Evolutionary conservation across 2,797 vertebrate genomes (phyloP).

Genomic region (Cuculus canorus): DNA sequence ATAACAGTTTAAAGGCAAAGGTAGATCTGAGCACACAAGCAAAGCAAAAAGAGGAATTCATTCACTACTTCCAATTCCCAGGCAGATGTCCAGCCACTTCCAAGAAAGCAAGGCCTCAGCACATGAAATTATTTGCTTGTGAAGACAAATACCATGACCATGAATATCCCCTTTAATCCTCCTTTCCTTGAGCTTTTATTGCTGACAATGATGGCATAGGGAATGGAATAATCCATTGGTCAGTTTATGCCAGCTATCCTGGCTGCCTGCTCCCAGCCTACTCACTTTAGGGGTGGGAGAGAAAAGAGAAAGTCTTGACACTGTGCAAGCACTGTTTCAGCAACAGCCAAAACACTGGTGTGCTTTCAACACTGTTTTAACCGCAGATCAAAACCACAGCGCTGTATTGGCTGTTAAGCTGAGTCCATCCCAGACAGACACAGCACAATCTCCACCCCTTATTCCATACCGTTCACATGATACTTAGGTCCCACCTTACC

Average conservation of each 20-base stretch:
- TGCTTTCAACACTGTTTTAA: background rate
- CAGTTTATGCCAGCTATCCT: background rate
- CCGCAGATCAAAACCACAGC: background rate
- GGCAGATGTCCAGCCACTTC: background rate
- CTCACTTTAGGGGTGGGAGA: background rate
- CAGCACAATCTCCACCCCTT: background rate
- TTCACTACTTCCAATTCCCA: background rate
- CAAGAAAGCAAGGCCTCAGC: background rate
- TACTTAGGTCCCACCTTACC: background rate
- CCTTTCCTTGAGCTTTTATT: background rate
- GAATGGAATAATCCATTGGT: background rate
- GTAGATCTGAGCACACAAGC: background rate
- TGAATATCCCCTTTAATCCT: background rate
- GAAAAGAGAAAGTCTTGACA: background rate
- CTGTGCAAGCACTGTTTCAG: background rate
- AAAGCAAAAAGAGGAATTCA: background rate
- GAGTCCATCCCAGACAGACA: background rate
- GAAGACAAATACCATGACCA: background rate
- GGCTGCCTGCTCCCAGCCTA: background rate
- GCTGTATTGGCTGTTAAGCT: background rate
- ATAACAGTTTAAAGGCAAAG: background rate
- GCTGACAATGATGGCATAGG: background rate
- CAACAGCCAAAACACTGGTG: background rate
- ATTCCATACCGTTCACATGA: background rate
- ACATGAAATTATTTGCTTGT: background rate